Evolutionary conservation across 2,888 invertebrate species (phyloP).

Genomic region (Fragum whitleyi): DNA sequence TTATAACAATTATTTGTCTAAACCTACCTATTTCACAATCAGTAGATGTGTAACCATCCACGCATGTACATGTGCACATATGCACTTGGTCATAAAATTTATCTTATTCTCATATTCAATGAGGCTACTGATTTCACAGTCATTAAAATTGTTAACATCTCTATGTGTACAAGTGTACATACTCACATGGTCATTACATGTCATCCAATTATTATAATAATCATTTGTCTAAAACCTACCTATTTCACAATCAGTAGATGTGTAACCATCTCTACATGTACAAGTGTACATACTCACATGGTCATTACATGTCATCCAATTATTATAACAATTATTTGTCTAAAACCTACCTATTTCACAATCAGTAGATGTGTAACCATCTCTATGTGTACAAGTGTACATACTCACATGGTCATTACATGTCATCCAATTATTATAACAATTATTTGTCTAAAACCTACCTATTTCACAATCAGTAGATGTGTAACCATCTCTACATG

Average conservation of each 20-base stretch:
- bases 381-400: slow-evolving; percentile 21
- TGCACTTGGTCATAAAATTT: slow-evolving; percentile 29
- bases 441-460: not conserved
- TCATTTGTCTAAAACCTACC: slow-evolving; percentile 12
- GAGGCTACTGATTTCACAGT: slow-evolving; percentile 4
- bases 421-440: slow-evolving; percentile 15
- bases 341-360: slow-evolving; percentile 20
- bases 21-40: slow-evolving; percentile 30
- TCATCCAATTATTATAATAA: no score
- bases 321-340: not conserved
- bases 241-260: slow-evolving; percentile 7
- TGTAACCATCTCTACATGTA: not conserved
- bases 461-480: not conserved
- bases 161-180: slow-evolving; percentile 17
- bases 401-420: slow-evolving; percentile 24
- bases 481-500: not conserved
- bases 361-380: slow-evolving; percentile 10
- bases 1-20: no score
- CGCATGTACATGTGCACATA: slow-evolving; percentile 30
- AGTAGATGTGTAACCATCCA: slow-evolving; percentile 11
- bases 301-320: not conserved
- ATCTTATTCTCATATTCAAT: not conserved
- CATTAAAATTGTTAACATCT: slow-evolving; percentile 1
- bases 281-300: not conserved
- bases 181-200: slow-evolving; percentile 27